Evolutionary conservation across 1,140 invertebrate genomes (phyloP), one percentile per base, ranked within the genome.

Genomic region (Linepithema humile): DNA sequence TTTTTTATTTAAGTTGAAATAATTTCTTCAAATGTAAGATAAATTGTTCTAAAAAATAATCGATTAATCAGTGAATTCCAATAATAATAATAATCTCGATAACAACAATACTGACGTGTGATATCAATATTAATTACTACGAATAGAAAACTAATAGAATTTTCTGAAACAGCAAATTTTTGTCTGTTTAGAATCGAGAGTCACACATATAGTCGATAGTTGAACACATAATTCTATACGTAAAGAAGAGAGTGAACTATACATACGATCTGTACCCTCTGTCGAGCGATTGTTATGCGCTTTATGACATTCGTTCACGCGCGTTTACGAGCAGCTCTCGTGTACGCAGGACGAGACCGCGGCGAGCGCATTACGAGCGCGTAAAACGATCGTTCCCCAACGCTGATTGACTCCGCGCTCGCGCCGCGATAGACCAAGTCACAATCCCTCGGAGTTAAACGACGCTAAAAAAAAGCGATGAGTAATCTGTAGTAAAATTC

Each of bases 401-500:
- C 20, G 26, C 26, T 80, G 53, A 60, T 73, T 64, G n/a, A 38
- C 38, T 23, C 10, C 59, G 23, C 38, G 55, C 72, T 60, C 55
- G 26, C 5, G 55, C 15, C 32, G n/a, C 43, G 3, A 15, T 57
- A n/a, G 53, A 32, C 20, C 2, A 26, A 17, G 12, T 43, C 40
- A 12, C 55, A 32, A 6, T 15, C 29, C 17, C 29, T 32, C 40
- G 82, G 43, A 43, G 67, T 85, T 65, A 29, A 77, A 50, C 65
- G 62, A 45, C 17, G 59, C 57, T 69, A 26, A 70, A 84, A 80
- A 88, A 87, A 88, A 82, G 50, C 86, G 86, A 88, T 85, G 86
- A 88, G 87, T 88, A 88, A 88, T 88, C 75, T 82, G 86, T 85
- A 88, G 83, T 88, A 88, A 88, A 88, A 88, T 88, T 60, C 65